Conservation (phyloP, 2,888 invertebrate species). For the Hypolimnas misippus region DNA sequence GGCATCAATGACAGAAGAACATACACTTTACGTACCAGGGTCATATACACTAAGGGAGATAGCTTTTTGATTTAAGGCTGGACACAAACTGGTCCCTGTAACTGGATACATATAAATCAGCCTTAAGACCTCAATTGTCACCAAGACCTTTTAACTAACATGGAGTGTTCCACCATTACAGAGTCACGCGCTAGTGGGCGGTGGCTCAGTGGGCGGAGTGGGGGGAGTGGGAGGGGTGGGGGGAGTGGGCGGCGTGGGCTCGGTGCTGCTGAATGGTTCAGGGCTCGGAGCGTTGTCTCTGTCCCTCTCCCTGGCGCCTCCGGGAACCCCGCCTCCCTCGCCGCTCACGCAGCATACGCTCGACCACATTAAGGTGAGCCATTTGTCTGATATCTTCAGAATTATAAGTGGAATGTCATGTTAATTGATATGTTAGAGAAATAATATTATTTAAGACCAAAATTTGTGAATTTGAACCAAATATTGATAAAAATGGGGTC, state of each 20-base stretch:
- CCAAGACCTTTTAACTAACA: not conserved
- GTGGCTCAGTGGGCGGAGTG: slow-evolving; percentile 84
- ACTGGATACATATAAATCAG: too few species aligned
- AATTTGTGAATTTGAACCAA: too few species aligned
- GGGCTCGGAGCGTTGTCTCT: slow-evolving; percentile 87
- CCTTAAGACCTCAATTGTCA: not conserved
- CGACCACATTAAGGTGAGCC: slow-evolving; percentile 91
- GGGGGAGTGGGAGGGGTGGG: slow-evolving; percentile 79
- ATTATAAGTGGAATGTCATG: not conserved
- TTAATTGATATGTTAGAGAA: too few species aligned
- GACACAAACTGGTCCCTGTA: too few species aligned
- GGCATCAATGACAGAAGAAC: too few species aligned
- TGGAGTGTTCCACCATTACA: slow-evolving; percentile 44
- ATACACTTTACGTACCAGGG: too few species aligned
- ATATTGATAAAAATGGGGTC: too few species aligned
- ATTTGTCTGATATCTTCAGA: not conserved
- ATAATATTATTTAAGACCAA: too few species aligned
- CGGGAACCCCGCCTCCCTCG: slow-evolving; percentile 89
- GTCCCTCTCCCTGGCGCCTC: slow-evolving; percentile 90
- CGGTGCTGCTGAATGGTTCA: slow-evolving; percentile 87
- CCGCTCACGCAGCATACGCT: slow-evolving; percentile 92
- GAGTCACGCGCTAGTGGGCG: slow-evolving; percentile 61
- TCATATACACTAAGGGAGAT: too few species aligned
- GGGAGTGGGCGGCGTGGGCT: slow-evolving; percentile 74
- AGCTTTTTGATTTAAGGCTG: too few species aligned